A percentile compares a stretch with the other conserved stretches of the same genome.
Evolutionary conservation across 2,797 vertebrate genomes (phyloP).

Genomic region (Squalus acanthias): DNA sequence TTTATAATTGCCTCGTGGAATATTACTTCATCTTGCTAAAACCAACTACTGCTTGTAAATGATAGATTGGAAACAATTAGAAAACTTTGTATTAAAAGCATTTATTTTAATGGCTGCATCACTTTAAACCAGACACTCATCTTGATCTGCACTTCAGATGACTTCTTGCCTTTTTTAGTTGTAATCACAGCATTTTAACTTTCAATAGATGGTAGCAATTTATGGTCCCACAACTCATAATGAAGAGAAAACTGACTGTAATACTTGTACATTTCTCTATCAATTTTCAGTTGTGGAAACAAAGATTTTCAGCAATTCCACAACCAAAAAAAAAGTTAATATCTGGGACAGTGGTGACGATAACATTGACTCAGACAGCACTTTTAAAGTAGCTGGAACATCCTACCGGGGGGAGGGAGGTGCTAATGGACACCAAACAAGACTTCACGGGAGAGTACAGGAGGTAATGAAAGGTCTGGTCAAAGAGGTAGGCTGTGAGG

Average conservation of each 20-base stretch:
- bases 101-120: background rate
- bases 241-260: background rate
- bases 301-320: background rate
- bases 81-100: background rate
- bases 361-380: background rate
- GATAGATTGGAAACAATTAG: slow-evolving; percentile 33
- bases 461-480: background rate
- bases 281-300: background rate
- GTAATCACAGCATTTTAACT: background rate
- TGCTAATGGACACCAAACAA: background rate
- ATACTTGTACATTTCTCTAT: background rate
- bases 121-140: slow-evolving; percentile 7
- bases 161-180: background rate
- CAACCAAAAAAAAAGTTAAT: too few relatives aligned
- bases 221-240: background rate
- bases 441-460: background rate
- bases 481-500: background rate
- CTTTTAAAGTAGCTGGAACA: background rate
- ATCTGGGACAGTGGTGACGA: background rate
- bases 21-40: slow-evolving; percentile 17
- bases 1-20: background rate
- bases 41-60: background rate
- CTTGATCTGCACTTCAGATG: background rate
- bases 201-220: background rate
- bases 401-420: background rate